A percentile compares a stretch with the other conserved stretches of the same genome.
phyloP scores from a whole-genome alignment of 2,113 vertebrate species.

The Cyprinodon tularosa region DNA sequence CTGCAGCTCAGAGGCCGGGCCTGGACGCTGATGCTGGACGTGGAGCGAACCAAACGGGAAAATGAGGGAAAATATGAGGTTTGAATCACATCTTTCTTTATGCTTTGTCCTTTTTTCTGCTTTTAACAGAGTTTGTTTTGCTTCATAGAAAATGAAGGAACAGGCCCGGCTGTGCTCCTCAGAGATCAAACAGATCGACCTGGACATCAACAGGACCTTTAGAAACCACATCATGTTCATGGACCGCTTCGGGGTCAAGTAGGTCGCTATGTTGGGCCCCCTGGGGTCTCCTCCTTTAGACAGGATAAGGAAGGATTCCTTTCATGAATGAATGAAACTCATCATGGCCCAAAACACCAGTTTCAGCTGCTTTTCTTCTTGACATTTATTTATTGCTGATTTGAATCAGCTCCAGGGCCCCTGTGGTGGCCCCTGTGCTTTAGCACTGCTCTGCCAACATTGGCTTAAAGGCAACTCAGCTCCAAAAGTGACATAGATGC shows the following conservation, averaged over 20 bases:
- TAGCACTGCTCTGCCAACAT: too few species aligned
- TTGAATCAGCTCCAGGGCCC: too few species aligned
- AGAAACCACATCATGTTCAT: constrained; percentile 94
- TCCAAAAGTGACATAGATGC: too few species aligned
- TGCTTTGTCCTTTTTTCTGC: not conserved
- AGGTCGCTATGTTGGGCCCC: constrained; percentile 50
- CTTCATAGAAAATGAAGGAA: constrained; percentile 86
- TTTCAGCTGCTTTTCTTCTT: too few species aligned
- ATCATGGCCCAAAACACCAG: too few species aligned
- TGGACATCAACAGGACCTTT: constrained; percentile 92
- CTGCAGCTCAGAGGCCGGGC: constrained; percentile 89
- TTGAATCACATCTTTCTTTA: not conserved
- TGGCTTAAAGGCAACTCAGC: not conserved
- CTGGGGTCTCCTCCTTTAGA: too few species aligned
- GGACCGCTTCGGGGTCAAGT: constrained; percentile 92
- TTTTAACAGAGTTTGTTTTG: not conserved
- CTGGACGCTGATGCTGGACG: constrained; percentile 88
- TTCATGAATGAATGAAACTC: too few species aligned
- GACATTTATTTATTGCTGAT: too few species aligned
- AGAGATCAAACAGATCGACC: constrained; percentile 91
- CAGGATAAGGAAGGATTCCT: too few species aligned
- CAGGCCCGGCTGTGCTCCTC: constrained; percentile 84
- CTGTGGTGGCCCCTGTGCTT: too few species aligned
- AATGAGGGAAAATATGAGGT: constrained; percentile 90
- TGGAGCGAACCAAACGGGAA: constrained; percentile 83